phyloP scores from a whole-genome alignment of 2,797 vertebrate species.

The Macropodus opercularis region DNA sequence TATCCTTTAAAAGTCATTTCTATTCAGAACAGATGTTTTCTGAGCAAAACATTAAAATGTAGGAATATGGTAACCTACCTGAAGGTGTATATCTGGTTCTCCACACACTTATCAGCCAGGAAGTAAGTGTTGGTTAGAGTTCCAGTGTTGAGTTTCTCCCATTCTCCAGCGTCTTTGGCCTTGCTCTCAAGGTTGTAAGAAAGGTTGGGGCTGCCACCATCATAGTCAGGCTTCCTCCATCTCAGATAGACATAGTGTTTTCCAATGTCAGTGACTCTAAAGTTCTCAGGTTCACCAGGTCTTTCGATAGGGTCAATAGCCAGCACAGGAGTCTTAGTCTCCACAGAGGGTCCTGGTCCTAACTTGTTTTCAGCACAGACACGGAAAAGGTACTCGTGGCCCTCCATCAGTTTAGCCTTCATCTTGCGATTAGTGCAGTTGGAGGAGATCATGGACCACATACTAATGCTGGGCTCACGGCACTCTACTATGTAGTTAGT shows the following conservation, averaged over 20 bases:
- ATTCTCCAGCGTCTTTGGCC: constrained; percentile 89
- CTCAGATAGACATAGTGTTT: constrained; percentile 93
- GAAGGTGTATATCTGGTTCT: constrained; percentile 91
- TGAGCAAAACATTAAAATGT: not conserved
- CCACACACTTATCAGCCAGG: constrained; percentile 90
- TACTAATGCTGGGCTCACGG: constrained; percentile 91
- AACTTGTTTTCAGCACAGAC: constrained; percentile 98
- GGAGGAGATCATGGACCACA: constrained; percentile 95
- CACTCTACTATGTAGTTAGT: constrained; percentile 98
- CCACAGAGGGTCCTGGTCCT: constrained; percentile 90
- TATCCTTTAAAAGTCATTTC: not conserved
- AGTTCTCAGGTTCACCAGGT: constrained; percentile 96
- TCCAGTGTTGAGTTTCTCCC: constrained; percentile 89
- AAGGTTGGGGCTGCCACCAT: constrained; percentile 95
- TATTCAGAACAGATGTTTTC: not conserved
- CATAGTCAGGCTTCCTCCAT: constrained; percentile 96
- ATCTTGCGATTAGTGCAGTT: constrained; percentile 92
- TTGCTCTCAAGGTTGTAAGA: constrained; percentile 94
- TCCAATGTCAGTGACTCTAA: constrained; percentile 92
- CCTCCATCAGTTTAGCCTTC: constrained; percentile 93
- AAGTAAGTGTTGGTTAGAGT: constrained; percentile 91
- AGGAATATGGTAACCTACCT: constrained; percentile 51
- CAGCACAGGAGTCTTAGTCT: constrained; percentile 92
- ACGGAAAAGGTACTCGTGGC: constrained; percentile 95
- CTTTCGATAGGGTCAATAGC: constrained; percentile 95